A percentile compares a stretch with the other conserved stretches of the same genome.
These are phyloP conservation scores for Ammodytes marinus DNA, from an alignment of 2,113 vertebrate genomes.

Conservation along the genomic window DNA sequence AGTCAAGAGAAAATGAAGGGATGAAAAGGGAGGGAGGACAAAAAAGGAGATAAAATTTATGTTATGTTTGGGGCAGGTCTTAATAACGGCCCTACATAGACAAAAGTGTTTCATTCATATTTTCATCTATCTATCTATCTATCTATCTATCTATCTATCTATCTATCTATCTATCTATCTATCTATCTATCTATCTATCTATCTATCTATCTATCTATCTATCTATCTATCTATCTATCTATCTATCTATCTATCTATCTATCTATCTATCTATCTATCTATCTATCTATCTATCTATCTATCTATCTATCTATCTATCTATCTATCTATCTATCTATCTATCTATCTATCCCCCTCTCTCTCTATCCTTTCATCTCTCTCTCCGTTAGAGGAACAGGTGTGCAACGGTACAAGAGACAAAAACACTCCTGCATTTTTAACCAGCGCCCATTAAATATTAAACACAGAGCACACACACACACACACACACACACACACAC, in stretches of 20 bases:
- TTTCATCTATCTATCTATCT: neutral
- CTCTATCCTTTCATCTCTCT: conserved; percentile 33
- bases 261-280: neutral
- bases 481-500: conserved; percentile 78
- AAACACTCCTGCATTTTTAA: conserved; percentile 85
- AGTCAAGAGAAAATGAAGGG: too few relatives aligned
- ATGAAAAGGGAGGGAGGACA: too few relatives aligned
- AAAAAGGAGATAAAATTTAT: too few relatives aligned
- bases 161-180: neutral
- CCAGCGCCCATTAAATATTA: conserved; percentile 82
- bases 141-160: neutral
- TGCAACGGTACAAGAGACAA: conserved; percentile 78
- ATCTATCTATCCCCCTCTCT: conserved; percentile 2
- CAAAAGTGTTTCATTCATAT: too few relatives aligned
- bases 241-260: neutral
- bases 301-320: neutral
- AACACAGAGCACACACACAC: conserved; percentile 40
- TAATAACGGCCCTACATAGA: too few relatives aligned
- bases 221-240: neutral
- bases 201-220: neutral
- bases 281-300: neutral
- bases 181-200: neutral
- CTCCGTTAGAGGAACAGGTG: conserved; percentile 77
- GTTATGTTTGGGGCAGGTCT: too few relatives aligned
- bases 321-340: neutral